Evolutionary conservation across 2,797 vertebrate genomes (phyloP), one percentile per base, ranked within the genome.

Genomic region (Danio tinwini): DNA sequence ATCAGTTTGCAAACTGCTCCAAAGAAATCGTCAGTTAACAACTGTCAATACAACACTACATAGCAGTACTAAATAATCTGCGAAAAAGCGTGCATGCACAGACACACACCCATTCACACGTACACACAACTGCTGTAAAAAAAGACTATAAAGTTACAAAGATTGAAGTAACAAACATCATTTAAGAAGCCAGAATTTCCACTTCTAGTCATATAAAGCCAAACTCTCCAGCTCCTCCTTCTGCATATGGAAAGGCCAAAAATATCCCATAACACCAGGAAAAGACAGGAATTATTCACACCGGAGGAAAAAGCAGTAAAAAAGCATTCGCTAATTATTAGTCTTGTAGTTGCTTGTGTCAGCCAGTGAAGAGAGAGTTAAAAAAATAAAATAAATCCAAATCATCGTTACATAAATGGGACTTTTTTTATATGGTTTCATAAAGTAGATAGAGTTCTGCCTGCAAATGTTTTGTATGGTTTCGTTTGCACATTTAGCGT

Each of bases 351-450:
- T 59, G 68, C 56, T 74, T n/a, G 17, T 29, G 71, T 78, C 83
- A 84, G 75, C 75, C 81, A 81, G 78, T 42, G 5, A 73, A 74
- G 29, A 29, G 7, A 68, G 21, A 10, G 12, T 45, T 39, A 44
- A 47, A 65, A 78, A 42, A 71, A 42, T 19, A 47, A 17, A 37
- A 77, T 3, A 29, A n/a, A 29, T 29, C 42, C 52, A 81, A 63
- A 44, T 80, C 61, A 64, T 70, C 9, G 10, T 58, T 68, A 76
- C 62, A 83, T 19, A 40, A 42, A 62, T 44, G 7, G 10, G 39
- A 85, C 37, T 82, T 78, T 78, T 84, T 85, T 84, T 85, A 81
- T 84, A 39, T 88, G 85, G 87, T 90, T 86, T 90, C 88, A 87
- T 86, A 90, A 84, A 89, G 85, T 29, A 86, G 86, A 83, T 78